Evolutionary conservation across 2,113 vertebrate species (phyloP), one percentile per base, ranked within the genome.

Genomic region (Catharus minimus): DNA sequence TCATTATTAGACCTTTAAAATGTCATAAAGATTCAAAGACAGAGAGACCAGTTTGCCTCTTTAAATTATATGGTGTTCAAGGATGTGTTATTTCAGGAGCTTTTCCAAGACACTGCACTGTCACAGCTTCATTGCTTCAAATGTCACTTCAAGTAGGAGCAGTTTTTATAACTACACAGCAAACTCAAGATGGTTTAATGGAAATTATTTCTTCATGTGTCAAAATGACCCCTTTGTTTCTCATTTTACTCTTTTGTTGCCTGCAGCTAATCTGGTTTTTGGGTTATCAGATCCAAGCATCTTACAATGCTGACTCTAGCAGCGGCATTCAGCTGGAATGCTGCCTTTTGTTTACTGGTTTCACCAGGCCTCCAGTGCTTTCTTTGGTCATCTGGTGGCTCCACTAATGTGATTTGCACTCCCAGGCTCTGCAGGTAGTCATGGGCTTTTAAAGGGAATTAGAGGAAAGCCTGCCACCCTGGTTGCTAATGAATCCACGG

Each of bases 201-300:
- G 99, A 99, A 98, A 99, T 98, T 90, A 98, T 98, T 98, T 98
- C 98, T 99, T 98, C 98, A 98, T 98, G 98, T 99, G 98, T 98
- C 98, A 98, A 98, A 99, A 98, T 98, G 98, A 98, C 98, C 97
- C 98, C 97, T 98, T 99, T 98, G 98, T 99, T 97, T 96, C 87
- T 97, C 95, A 93, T 96, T 97, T 97, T 97, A 96, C 93, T 98
- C 98, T 97, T 98, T 94, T 97, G 96, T 97, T 97, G 96, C 95
- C 94, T 94, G 92, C 95, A 95, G 86, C 96, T 97, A 97, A 98
- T 98, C 97, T 97, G 91, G 96, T 97, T 97, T 93, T 97, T 95
- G 94, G 95, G 90, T 97, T 97, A 98, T 98, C 97, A 97, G 96
- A 97, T 97, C 96, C 92, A 86, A 93, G 96, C 96, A 94, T 97